Base-by-base conservation (phyloP, 2,888 invertebrate genomes). In the Fragum whitleyi region DNA sequence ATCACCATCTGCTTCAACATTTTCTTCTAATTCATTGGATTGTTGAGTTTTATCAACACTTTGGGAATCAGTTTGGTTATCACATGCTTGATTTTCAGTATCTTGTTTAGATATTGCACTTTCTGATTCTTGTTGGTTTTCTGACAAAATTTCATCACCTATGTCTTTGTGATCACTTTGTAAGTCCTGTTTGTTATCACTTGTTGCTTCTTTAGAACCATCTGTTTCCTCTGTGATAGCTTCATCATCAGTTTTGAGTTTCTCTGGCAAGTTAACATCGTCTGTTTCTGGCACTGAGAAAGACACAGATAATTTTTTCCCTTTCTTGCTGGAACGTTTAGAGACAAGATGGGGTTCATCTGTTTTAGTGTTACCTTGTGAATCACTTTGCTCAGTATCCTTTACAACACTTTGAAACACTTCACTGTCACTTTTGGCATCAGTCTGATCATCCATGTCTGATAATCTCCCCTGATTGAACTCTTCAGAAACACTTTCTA, bases 281-380 rank as follows among this genome's bases (percentile, higher is more conserved):
- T 79, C 79, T 26, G 76, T 36, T 29, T 84, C 81, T 9, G 76
- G 77, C 9, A 81, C 19, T n/a, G 82, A 79, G 61, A 82, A 82
- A 9, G 82, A 82, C 29, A 82, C 82, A 23, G 78, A 69, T n/a
- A 82, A 55, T 29, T 70, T 75, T 55, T 81, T 81, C 32, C 59
- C 32, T 55, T 65, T 77, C 67, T 67, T 61, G 26, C 68, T 61
- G 21, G 61, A 57, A 47, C n/a, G 21, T 69, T 42, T 73, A 36
- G 65, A 71, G 62, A 69, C 74, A 62, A 70, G 9, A 53, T 74
- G 42, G 57, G 61, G 36, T 55, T 55, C 42, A 6, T 68, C 74
- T 32, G 55, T 16, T 0, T 42, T 28, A 0, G 26, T 57, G 32
- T 11, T 55, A 5, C 11, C 21, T 14, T 51, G 29, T 69, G n/a